Conservation (phyloP, 2,113 vertebrate genomes). For the Machaerirhynchus nigripectus region DNA sequence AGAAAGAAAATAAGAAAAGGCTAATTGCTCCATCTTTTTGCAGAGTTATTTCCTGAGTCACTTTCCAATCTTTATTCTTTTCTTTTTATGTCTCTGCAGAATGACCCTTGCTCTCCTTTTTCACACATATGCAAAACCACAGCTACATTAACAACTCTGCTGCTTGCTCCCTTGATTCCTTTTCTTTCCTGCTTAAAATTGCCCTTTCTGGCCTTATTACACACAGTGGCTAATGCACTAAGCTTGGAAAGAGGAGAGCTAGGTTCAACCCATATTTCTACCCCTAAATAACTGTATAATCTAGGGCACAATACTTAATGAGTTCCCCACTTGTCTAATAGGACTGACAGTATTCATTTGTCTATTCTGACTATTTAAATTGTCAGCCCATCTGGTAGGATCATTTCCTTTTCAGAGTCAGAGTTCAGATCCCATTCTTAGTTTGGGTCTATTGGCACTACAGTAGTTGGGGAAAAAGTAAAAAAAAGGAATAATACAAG, state of each 20-base stretch:
- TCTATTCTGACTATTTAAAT: constrained; percentile 33
- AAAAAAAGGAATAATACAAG: background rate
- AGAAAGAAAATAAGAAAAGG: constrained; percentile 49
- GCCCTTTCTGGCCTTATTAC: constrained; percentile 43
- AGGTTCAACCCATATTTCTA: constrained; percentile 4
- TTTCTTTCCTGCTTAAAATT: constrained; percentile 33
- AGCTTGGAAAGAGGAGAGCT: background rate
- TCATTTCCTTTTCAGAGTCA: constrained; percentile 26
- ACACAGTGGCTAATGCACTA: background rate
- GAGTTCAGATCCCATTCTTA: constrained; percentile 25
- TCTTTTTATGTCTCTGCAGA: constrained; percentile 23
- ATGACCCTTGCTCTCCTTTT: constrained; percentile 43
- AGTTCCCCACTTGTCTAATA: background rate
- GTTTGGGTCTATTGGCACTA: background rate
- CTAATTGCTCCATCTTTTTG: constrained; percentile 52
- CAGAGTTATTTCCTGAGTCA: constrained; percentile 54
- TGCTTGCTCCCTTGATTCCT: constrained; percentile 16
- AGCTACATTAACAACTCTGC: constrained; percentile 19
- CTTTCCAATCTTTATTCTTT: constrained; percentile 47
- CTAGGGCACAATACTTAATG: constrained; percentile 1
- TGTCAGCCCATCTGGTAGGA: background rate
- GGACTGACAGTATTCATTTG: background rate
- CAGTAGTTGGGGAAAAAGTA: background rate
- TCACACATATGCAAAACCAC: constrained; percentile 54
- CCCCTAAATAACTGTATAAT: constrained; percentile 24